phyloP scores from a whole-genome alignment of 2,797 vertebrate genomes.

The Tapera naevia region DNA sequence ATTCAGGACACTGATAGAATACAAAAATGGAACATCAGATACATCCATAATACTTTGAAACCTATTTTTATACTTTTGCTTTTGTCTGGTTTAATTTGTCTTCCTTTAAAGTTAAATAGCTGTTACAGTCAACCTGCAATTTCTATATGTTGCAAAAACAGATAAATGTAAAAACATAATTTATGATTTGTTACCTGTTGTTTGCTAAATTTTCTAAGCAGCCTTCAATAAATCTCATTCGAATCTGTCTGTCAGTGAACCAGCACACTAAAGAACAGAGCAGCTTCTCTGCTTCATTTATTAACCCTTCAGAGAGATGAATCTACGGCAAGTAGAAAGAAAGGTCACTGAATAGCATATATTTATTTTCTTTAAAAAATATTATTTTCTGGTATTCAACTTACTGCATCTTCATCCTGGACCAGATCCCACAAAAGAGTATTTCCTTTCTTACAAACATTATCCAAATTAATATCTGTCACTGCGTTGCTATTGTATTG shows the following conservation, averaged over 20 bases:
- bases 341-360: slow-evolving; percentile 43
- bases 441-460: slow-evolving; percentile 98
- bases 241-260: slow-evolving; percentile 98
- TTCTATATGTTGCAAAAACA: background rate
- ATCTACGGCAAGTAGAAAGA: slow-evolving; percentile 81
- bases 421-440: slow-evolving; percentile 98
- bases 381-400: slow-evolving; percentile 34
- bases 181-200: slow-evolving; percentile 84
- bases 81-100: background rate
- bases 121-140: background rate
- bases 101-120: background rate
- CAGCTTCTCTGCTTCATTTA: slow-evolving; percentile 98
- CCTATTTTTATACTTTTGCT: background rate
- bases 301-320: slow-evolving; percentile 96
- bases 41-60: background rate
- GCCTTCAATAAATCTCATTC: slow-evolving; percentile 99
- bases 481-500: slow-evolving; percentile 93
- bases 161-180: background rate
- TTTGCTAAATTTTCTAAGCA: slow-evolving; percentile 98
- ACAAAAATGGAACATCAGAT: background rate
- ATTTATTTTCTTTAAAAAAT: background rate
- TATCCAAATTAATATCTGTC: slow-evolving; percentile 98
- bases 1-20: background rate
- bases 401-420: slow-evolving; percentile 96
- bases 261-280: slow-evolving; percentile 97